Conservation (phyloP, 2,888 invertebrate genomes). For the Alloplasta piceator region DNA sequence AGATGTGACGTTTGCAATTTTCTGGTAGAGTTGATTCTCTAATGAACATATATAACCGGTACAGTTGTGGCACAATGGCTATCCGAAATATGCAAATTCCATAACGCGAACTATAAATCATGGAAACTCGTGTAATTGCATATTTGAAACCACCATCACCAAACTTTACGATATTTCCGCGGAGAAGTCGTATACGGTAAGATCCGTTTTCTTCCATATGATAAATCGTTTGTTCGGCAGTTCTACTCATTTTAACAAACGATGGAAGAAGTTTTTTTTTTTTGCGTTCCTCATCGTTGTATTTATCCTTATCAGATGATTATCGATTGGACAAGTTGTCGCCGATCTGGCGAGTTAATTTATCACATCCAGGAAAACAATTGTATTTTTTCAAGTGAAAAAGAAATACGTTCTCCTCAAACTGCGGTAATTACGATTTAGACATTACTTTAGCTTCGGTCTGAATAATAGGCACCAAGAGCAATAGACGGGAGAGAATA, state of each 20-base stretch:
- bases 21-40: too few species aligned
- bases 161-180: too few species aligned
- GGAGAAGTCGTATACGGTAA: too few species aligned
- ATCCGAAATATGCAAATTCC: too few species aligned
- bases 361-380: slow-evolving; percentile 38
- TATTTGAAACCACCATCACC: too few species aligned
- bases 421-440: slow-evolving; percentile 29
- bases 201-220: too few species aligned
- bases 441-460: slow-evolving; percentile 27
- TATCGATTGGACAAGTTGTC: slow-evolving; percentile 25
- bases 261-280: slow-evolving; percentile 2
- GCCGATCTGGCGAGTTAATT: slow-evolving; percentile 25
- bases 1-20: too few species aligned
- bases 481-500: slow-evolving; percentile 27
- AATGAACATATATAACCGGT: too few species aligned
- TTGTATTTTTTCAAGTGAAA: slow-evolving; percentile 3
- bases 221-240: too few species aligned
- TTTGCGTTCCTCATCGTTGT: not conserved
- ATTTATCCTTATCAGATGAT: slow-evolving; percentile 22
- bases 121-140: too few species aligned
- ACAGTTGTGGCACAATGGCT: too few species aligned
- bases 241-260: not conserved
- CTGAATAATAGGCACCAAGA: slow-evolving; percentile 24
- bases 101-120: too few species aligned
- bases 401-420: not conserved